phyloP scores from a whole-genome alignment of 2,113 vertebrate genomes.

The Macroglossus sobrinus region DNA sequence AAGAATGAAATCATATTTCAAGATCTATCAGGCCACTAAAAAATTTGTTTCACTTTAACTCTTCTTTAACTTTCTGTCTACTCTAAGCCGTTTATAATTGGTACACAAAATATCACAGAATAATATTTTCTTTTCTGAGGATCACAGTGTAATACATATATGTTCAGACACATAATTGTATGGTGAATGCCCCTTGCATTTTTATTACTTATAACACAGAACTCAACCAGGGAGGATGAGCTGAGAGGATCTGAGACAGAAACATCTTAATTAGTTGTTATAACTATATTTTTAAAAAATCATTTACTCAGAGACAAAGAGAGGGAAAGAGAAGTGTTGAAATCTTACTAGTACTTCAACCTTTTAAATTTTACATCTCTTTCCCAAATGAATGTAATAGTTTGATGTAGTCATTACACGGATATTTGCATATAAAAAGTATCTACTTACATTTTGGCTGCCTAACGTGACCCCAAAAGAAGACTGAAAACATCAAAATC shows the following conservation, averaged over 20 bases:
- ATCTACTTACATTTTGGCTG: slow-evolving; percentile 35
- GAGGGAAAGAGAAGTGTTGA: neutral
- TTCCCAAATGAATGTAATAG: slow-evolving; percentile 38
- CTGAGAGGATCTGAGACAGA: neutral
- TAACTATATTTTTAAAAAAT: neutral
- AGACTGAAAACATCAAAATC: slow-evolving; percentile 31
- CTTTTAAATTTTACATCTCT: slow-evolving; percentile 14
- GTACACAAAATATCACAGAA: neutral
- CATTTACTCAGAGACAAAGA: neutral
- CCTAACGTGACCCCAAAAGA: neutral
- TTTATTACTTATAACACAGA: neutral
- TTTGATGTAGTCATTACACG: slow-evolving; percentile 21
- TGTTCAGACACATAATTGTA: neutral
- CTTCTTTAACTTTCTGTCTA: neutral
- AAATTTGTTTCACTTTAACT: neutral
- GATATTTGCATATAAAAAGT: slow-evolving; percentile 50
- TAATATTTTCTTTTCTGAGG: neutral
- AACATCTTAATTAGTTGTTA: neutral
- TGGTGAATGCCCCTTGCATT: neutral
- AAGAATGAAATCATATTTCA: neutral
- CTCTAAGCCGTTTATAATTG: neutral
- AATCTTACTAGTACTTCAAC: neutral
- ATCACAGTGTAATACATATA: neutral
- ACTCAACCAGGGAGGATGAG: neutral
- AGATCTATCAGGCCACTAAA: neutral